Conservation (phyloP, 2,113 vertebrate genomes). For the Ailurus styani region DNA sequence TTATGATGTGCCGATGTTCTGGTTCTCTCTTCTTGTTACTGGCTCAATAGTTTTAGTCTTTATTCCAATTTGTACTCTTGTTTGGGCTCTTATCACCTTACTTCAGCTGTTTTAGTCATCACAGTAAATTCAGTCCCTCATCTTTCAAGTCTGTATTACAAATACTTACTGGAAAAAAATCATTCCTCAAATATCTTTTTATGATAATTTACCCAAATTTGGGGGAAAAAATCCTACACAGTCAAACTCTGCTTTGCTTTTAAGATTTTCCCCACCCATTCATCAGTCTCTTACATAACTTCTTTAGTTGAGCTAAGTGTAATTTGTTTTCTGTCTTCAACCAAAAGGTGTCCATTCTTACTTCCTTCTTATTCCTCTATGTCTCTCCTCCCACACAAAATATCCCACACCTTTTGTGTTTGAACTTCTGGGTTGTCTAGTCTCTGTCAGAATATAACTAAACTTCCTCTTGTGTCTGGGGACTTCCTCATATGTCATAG, state of each 20-base stretch:
- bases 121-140: not conserved
- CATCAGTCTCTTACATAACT: not conserved
- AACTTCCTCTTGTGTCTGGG: not conserved
- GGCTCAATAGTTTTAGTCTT: not conserved
- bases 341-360: not conserved
- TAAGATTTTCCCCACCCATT: not conserved
- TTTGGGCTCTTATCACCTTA: not conserved
- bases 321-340: not conserved
- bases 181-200: not conserved
- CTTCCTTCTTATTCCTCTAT: not conserved
- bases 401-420: not conserved
- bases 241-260: not conserved
- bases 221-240: not conserved
- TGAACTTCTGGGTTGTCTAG: not conserved
- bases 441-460: not conserved
- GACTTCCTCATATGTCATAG: not conserved
- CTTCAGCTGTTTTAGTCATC: not conserved
- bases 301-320: not conserved
- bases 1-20: not conserved
- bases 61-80: not conserved
- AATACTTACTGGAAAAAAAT: not conserved
- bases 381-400: not conserved
- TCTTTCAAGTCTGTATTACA: not conserved
- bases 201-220: not conserved
- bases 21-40: not conserved